A percentile compares a stretch with the other conserved stretches of the same genome.
Evolutionary conservation across 2,888 invertebrate genomes (phyloP).

Genomic region (Parasteatoda lunata): DNA sequence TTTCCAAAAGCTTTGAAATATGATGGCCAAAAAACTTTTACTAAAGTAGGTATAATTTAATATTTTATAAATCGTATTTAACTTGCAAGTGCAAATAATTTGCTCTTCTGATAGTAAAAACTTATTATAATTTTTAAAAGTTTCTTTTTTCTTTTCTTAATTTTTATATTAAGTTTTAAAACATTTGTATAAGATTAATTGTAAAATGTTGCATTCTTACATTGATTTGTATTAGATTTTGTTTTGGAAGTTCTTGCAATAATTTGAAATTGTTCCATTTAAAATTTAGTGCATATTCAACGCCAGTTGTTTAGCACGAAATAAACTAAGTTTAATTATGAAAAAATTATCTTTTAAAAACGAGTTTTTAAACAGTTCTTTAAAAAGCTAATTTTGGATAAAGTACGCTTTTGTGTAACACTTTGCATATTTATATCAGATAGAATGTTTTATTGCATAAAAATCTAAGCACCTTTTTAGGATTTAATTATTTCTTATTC

Average conservation of each 20-base stretch:
- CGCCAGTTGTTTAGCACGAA: neutral
- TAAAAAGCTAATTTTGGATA: too few species aligned
- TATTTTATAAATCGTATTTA: neutral
- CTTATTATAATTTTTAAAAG: neutral
- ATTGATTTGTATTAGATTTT: neutral
- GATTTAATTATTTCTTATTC: neutral
- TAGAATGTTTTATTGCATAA: too few species aligned
- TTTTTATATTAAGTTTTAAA: neutral
- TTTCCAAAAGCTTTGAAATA: constrained; percentile 90
- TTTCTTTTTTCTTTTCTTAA: neutral
- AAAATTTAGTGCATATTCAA: neutral
- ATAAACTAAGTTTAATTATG: neutral
- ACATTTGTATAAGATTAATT: neutral
- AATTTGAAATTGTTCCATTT: neutral
- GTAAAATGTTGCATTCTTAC: neutral
- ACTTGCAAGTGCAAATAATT: neutral
- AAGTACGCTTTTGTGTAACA: too few species aligned
- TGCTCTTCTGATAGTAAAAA: neutral
- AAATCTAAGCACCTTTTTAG: too few species aligned
- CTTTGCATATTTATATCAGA: too few species aligned
- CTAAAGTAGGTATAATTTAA: constrained; percentile 76
- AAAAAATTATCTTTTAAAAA: too few species aligned
- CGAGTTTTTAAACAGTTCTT: too few species aligned
- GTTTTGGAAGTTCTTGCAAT: neutral
- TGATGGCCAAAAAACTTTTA: constrained; percentile 92